A percentile compares a stretch with the other conserved stretches of the same genome.
Evolutionary conservation across 2,797 vertebrate genomes (phyloP).

Genomic region (Tadarida brasiliensis): DNA sequence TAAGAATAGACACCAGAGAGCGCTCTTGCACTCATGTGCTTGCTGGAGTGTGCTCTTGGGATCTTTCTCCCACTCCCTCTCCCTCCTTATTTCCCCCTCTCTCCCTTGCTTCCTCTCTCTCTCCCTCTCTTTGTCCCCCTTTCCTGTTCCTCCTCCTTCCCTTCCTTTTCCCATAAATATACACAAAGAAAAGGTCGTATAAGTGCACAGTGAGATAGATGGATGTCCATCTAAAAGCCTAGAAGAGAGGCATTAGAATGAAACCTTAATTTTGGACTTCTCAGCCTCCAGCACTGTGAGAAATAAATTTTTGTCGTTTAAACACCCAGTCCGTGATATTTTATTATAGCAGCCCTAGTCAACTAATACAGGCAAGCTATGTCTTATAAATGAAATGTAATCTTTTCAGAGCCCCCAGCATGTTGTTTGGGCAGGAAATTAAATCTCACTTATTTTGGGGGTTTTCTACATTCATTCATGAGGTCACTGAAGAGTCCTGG

Average conservation of each 20-base stretch:
- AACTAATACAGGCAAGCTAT: not conserved
- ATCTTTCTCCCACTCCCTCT: not conserved
- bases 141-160: too few relatives aligned
- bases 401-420: not conserved
- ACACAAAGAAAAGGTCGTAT: not conserved
- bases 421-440: conserved; percentile 27
- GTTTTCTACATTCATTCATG: not conserved
- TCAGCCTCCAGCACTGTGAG: not conserved
- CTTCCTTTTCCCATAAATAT: not conserved
- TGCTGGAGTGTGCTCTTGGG: not conserved
- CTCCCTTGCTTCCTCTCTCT: not conserved
- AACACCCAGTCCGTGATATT: not conserved
- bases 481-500: not conserved
- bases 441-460: not conserved
- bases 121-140: accelerated
- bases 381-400: conserved; percentile 24
- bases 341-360: not conserved
- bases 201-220: not conserved
- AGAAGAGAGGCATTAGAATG: not conserved
- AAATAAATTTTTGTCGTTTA: conserved; percentile 22
- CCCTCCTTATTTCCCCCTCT: not conserved
- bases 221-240: not conserved
- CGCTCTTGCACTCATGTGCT: not conserved
- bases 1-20: not conserved
- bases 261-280: conserved; percentile 35